Base-by-base conservation (phyloP, 1,140 invertebrate genomes). In the Brachionus asplanchnoidis region DNA sequence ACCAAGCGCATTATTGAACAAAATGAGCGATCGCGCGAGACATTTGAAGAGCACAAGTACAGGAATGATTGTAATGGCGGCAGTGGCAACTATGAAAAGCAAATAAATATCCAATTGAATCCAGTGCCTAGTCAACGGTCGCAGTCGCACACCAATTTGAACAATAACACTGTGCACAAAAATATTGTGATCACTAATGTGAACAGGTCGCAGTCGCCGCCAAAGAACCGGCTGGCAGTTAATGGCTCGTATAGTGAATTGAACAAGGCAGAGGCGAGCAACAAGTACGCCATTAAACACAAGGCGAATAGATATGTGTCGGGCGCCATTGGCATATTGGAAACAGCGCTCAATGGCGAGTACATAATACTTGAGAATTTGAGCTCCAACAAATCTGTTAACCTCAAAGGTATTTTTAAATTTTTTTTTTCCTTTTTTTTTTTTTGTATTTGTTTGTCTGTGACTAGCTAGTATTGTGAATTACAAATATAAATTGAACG, bases 221-320 rank as follows among this genome's bases (percentile, higher is more conserved):
- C 73, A 11, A 20, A 20, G 20, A 50, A 26, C 42, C 42, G 73
- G 23, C 20, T 50, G 9, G 17, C 17, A 42, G 23, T 46, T 17
- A 75, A 75, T 14, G 70, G 70, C n/a, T 75, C 70, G 20, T 23
- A 23, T 8, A 50, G 9, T 7, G 73, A 77, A 9, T 77, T 77
- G 46, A 14, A 23, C 17, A 77, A 77, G 23, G 26, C 8, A 7
- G 44, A 77, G 20, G 0, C 73, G 8, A 36, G n/a, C 23, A 82
- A 82, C 28, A 82, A 82, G 53, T 82, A 82, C n/a, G 79, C 79
- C 7, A 82, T 82, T 68, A 82, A 82, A 20, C 79, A 82, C 79
- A 82, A 82, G 20, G 79, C 79, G 0, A 82, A 82, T 36, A 26
- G 79, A 11, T 82, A 82, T 65, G 79, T 82, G 40, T 82, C 79